Evolutionary conservation across 92 coral and sea anemone genomes (phyloP), one percentile per base, ranked within the genome.

Genomic region (Phenganax stokvisi): DNA sequence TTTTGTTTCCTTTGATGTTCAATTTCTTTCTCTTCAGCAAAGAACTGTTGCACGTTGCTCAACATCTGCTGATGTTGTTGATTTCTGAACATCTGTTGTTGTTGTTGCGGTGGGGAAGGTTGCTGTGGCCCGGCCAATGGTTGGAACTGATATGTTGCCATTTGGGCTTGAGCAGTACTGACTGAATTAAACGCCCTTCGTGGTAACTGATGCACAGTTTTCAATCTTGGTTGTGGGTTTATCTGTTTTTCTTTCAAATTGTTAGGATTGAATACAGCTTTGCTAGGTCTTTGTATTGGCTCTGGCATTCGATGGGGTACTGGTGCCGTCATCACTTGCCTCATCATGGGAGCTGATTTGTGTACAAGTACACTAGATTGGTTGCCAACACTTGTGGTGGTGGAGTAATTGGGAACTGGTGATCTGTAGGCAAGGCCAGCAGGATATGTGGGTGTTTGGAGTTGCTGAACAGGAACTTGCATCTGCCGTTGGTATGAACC

Each of bases 221-320:
- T 79, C 51, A 15, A 88, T 63, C 97, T 88, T 1, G 86, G 92
- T 54, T 89, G 92, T 72, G 89, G 92, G 68, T 83, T 86, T 20
- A 91, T 87, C 51, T 86, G 89, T 72, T 90, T 88, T 72, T 89
- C 97, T 53, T 91, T 96, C 60, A 81, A 57, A 47, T 84, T 74
- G n/a, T 85, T 80, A 61, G 62, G 93, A 61, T 84, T 72, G 9
- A 73, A 51, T 16, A 71, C 89, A 51, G 90, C 70, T 20, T 86
- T 83, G 16, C 84, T 89, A 1, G 99, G 99, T 56, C 99, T 91
- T 82, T 96, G 99, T 74, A 96, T 96, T 15, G 99, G 99, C 12
- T 92, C 92, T 6, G 99, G 99, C 75, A 91, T 90, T 60, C 97
- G 91, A 64, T 89, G 97, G 0, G 91, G 80, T 37, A 79, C 81